Evolutionary conservation across 2,888 invertebrate genomes (phyloP).

Genomic region (Pyrrhia umbra): DNA sequence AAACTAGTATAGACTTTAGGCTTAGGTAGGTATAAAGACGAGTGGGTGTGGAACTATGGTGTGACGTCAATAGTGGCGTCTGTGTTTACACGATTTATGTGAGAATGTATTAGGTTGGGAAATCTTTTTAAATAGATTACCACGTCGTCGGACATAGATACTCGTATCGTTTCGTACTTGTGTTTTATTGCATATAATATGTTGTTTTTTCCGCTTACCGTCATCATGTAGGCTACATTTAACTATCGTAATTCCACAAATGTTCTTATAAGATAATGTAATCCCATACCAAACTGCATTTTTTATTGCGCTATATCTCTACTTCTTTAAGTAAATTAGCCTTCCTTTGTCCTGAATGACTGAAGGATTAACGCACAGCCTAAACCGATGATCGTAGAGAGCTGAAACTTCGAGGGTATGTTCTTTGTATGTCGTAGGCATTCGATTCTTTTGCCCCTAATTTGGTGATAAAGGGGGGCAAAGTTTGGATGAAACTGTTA

Average conservation of each 20-base stretch:
- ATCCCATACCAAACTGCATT: no score
- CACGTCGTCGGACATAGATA: not conserved
- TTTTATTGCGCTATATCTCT: no score
- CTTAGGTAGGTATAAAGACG: constrained; percentile 22
- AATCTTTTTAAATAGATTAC: constrained; percentile 48
- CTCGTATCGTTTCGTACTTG: constrained; percentile 23
- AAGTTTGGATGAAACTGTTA: no score
- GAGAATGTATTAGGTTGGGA: constrained; percentile 31
- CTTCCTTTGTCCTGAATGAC: no score
- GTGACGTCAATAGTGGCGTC: constrained; percentile 42
- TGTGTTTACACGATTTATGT: constrained; percentile 36
- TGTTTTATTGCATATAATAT: constrained; percentile 6
- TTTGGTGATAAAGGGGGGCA: no score
- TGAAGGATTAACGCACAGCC: no score
- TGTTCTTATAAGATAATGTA: no score
- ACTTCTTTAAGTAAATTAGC: no score
- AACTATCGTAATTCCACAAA: constrained; percentile 1
- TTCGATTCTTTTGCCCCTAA: no score
- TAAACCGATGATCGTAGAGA: no score
- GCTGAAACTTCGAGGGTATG: no score
- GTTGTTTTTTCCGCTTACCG: not conserved
- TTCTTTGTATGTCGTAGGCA: no score
- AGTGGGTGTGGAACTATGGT: constrained; percentile 47
- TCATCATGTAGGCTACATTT: not conserved
- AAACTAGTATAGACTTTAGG: not conserved